Evolutionary conservation across 2,113 vertebrate species (phyloP).

Genomic region (Thamnaconus septentrionalis): DNA sequence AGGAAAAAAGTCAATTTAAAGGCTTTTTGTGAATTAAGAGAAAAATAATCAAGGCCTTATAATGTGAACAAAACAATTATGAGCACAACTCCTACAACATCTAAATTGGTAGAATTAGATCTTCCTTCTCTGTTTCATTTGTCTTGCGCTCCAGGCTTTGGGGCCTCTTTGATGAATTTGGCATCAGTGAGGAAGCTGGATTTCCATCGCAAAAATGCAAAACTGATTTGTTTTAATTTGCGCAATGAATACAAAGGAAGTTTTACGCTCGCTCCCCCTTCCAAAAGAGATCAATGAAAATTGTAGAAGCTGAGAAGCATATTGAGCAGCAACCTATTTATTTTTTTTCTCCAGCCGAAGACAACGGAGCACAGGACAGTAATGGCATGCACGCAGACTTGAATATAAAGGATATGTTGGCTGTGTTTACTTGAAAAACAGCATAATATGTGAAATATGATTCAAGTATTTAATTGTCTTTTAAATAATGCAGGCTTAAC

Average conservation of each 20-base stretch:
- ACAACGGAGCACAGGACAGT: too few species aligned
- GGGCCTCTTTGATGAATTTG: conserved; percentile 3
- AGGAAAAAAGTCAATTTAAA: too few species aligned
- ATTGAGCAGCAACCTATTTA: background rate
- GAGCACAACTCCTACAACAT: conserved; percentile 15
- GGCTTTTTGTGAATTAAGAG: conserved; percentile 4
- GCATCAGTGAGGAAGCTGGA: conserved; percentile 15
- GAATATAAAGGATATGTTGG: background rate
- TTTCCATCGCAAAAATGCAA: conserved; percentile 14
- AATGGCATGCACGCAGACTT: background rate
- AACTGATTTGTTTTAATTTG: conserved; percentile 20
- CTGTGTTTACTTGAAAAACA: background rate
- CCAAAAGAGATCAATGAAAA: conserved; percentile 1
- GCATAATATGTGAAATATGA: background rate
- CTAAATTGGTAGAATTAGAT: conserved; percentile 24
- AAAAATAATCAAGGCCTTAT: background rate
- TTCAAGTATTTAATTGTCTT: conserved; percentile 31
- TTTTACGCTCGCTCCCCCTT: background rate
- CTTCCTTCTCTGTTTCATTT: conserved; percentile 24
- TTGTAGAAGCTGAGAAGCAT: conserved; percentile 16
- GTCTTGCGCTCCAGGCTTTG: conserved; percentile 5
- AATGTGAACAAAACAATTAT: conserved; percentile 28
- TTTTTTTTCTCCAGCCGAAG: too few species aligned
- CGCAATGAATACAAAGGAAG: conserved; percentile 24
- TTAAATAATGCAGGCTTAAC: conserved; percentile 47